Conservation (phyloP, 1,140 invertebrate species). For the Acromyrmex echinatior region DNA sequence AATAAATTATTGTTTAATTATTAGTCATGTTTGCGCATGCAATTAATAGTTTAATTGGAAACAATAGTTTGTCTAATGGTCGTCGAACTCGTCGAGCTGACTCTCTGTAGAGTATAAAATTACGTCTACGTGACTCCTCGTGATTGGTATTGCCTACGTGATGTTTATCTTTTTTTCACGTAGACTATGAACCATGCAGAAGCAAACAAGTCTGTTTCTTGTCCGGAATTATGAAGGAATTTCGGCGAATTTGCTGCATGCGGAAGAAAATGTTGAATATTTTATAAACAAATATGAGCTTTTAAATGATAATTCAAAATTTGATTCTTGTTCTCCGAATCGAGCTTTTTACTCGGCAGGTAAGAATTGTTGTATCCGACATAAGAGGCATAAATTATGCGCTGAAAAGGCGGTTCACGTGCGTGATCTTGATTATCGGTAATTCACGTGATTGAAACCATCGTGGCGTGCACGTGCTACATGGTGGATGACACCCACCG, state of each 20-base stretch:
- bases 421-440: slow-evolving; percentile 11
- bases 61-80: neutral
- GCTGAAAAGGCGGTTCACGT: slow-evolving; percentile 3
- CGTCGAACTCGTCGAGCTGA: slow-evolving; percentile 5
- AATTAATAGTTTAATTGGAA: slow-evolving; percentile 1
- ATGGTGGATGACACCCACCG: neutral
- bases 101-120: slow-evolving; percentile 40
- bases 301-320: slow-evolving; percentile 1
- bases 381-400: neutral
- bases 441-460: slow-evolving; percentile 15
- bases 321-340: neutral
- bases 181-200: slow-evolving; percentile 38
- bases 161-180: slow-evolving; percentile 54
- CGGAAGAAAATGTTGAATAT: slow-evolving; percentile 33
- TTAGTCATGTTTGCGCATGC: neutral
- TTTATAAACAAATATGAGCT: neutral
- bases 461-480: slow-evolving; percentile 19
- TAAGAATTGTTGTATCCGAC: neutral
- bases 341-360: neutral
- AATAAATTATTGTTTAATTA: slow-evolving; percentile 2
- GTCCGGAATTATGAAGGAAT: slow-evolving; percentile 50
- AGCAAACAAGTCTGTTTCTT: slow-evolving; percentile 44
- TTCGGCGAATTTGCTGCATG: slow-evolving; percentile 54
- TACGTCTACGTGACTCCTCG: slow-evolving; percentile 54
- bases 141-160: slow-evolving; percentile 52